phyloP scores from a whole-genome alignment of 2,888 invertebrate species.

The Lathronympha strigana region DNA sequence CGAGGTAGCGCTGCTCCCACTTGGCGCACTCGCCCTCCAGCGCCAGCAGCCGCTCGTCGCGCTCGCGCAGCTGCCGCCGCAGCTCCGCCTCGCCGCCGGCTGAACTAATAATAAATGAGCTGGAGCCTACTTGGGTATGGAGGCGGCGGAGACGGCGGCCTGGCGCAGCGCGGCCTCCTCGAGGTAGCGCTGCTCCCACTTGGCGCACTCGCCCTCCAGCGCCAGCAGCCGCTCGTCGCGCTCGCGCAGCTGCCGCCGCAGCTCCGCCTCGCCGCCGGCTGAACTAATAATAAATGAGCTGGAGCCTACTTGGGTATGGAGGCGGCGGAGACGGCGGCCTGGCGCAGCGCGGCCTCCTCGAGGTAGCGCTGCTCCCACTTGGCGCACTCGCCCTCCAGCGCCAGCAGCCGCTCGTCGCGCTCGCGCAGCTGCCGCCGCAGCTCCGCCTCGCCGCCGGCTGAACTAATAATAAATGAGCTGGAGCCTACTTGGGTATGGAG shows the following conservation, averaged over 20 bases:
- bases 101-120: too few species aligned
- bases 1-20: slow-evolving; percentile 8
- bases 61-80: too few species aligned
- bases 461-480: too few species aligned
- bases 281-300: too few species aligned
- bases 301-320: slow-evolving; percentile 86
- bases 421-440: too few species aligned
- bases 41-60: slow-evolving; percentile 26
- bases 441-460: too few species aligned
- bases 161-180: slow-evolving; percentile 89
- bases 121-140: slow-evolving; percentile 83
- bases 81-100: too few species aligned
- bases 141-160: slow-evolving; percentile 89
- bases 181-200: slow-evolving; percentile 92
- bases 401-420: slow-evolving; percentile 26
- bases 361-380: slow-evolving; percentile 6
- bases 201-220: slow-evolving; percentile 91
- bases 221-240: slow-evolving; percentile 78
- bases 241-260: slow-evolving; percentile 70
- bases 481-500: slow-evolving; percentile 83
- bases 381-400: background rate
- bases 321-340: slow-evolving; percentile 52
- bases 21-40: background rate
- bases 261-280: too few species aligned
- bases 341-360: slow-evolving; percentile 78